Evolutionary conservation across 2,888 invertebrate species (phyloP).

Genomic region (Nephrocerus scutellatus): DNA sequence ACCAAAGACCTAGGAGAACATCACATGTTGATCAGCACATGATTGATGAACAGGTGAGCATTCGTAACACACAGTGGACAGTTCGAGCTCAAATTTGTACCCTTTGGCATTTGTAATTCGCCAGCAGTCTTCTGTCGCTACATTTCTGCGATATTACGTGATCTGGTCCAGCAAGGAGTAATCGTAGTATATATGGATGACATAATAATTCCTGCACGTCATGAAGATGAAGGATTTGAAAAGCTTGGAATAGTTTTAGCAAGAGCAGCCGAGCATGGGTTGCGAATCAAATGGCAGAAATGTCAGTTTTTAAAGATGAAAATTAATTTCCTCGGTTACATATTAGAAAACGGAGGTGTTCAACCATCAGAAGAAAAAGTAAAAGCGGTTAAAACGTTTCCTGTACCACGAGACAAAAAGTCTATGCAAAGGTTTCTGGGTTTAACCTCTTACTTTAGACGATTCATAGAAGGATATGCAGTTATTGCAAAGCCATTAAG

Average conservation of each 20-base stretch:
- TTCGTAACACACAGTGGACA: slow-evolving; percentile 23
- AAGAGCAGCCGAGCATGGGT: slow-evolving; percentile 14
- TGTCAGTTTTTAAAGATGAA: slow-evolving; percentile 9
- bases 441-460: slow-evolving; percentile 9
- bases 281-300: slow-evolving; percentile 12
- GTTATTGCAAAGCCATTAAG: slow-evolving; percentile 32
- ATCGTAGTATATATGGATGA: slow-evolving; percentile 11
- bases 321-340: slow-evolving; percentile 13
- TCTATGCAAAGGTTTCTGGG: slow-evolving; percentile 8
- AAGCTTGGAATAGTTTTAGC: slow-evolving; percentile 3
- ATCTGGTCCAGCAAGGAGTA: background rate
- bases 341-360: slow-evolving; percentile 5
- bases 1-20: too few species aligned
- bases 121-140: slow-evolving; percentile 11
- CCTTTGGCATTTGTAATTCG: slow-evolving; percentile 17
- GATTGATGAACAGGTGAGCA: too few species aligned
- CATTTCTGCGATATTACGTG: slow-evolving; percentile 5
- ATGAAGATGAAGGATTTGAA: slow-evolving; percentile 1
- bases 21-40: too few species aligned
- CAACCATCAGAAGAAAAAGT: slow-evolving; percentile 6
- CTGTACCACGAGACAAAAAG: slow-evolving; percentile 1
- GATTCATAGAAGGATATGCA: slow-evolving; percentile 22
- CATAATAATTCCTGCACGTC: slow-evolving; percentile 5
- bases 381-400: slow-evolving; percentile 4
- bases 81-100: slow-evolving; percentile 17